These are phyloP conservation scores for Neoitamus cyanurus DNA, from an alignment of 2,888 invertebrate species.

Conservation along the genomic window DNA sequence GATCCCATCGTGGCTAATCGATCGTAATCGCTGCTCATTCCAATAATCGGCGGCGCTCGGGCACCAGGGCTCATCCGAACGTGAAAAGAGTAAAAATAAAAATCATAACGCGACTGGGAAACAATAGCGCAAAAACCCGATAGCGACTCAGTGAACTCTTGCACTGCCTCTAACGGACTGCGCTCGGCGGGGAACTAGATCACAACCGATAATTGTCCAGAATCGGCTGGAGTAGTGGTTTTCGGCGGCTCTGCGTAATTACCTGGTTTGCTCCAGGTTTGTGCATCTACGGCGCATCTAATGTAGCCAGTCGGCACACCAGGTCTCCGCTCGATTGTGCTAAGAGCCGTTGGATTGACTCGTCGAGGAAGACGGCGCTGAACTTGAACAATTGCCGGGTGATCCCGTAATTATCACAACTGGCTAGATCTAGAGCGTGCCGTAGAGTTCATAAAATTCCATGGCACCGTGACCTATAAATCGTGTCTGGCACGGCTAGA, in stretches of 20 bases:
- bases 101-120: background rate
- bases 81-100: background rate
- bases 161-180: conserved; percentile 14
- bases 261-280: conserved; percentile 10
- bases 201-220: conserved; percentile 3
- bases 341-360: background rate
- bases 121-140: background rate
- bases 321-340: background rate
- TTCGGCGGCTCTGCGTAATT: conserved; percentile 22
- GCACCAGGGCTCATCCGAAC: background rate
- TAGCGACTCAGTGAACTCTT: conserved; percentile 5
- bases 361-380: background rate
- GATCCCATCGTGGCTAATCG: conserved; percentile 21
- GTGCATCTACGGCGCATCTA: conserved; percentile 2
- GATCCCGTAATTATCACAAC: conserved; percentile 21
- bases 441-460: conserved; percentile 6
- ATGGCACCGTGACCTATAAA: conserved; percentile 21
- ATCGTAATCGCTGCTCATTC: conserved; percentile 17
- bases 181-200: background rate
- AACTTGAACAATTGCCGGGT: conserved; percentile 3
- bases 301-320: background rate
- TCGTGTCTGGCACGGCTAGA: background rate
- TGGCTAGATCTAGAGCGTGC: conserved; percentile 13
- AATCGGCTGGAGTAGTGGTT: background rate
- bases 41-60: background rate